A percentile compares a stretch with the other conserved stretches of the same genome.
Conservation (phyloP, 2,113 vertebrate species). For the Ptychochromis oligacanthus region DNA sequence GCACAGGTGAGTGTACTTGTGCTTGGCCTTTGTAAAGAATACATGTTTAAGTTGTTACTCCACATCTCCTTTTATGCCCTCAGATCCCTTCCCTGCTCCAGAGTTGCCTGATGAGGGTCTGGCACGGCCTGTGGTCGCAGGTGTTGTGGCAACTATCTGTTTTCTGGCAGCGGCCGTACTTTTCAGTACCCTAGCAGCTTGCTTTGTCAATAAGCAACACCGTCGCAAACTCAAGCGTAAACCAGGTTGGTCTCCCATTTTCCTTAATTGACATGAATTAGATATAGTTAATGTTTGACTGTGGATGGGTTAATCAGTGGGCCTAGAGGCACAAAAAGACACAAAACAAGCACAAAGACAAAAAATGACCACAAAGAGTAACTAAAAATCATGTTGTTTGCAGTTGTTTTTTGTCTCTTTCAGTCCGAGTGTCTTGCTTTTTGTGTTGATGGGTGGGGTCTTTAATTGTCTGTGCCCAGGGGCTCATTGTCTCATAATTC, state of each 20-base stretch:
- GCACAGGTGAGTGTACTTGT: slow-evolving; percentile 86
- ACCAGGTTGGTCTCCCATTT: slow-evolving; percentile 84
- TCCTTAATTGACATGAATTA: background rate
- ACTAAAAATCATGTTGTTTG: fast-evolving
- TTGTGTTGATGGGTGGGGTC: background rate
- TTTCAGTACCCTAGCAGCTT: slow-evolving; percentile 97
- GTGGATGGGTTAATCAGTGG: slow-evolving; percentile 20
- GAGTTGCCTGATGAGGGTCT: slow-evolving; percentile 95
- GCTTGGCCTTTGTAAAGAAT: background rate
- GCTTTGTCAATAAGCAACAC: slow-evolving; percentile 98
- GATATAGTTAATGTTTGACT: background rate
- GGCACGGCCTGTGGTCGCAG: slow-evolving; percentile 94
- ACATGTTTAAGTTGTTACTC: background rate
- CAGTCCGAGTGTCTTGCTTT: background rate
- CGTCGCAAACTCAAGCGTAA: slow-evolving; percentile 97
- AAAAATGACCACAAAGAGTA: background rate
- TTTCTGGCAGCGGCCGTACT: slow-evolving; percentile 97
- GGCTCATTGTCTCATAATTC: background rate
- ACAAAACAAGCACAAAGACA: background rate
- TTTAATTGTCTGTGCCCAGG: background rate
- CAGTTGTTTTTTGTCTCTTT: background rate
- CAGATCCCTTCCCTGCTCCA: slow-evolving; percentile 94
- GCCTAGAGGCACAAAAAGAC: background rate
- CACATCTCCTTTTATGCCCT: background rate
- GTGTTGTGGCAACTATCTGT: slow-evolving; percentile 98